Evolutionary conservation across 2,797 vertebrate species (phyloP).

Genomic region (Phataginus tetradactyla): DNA sequence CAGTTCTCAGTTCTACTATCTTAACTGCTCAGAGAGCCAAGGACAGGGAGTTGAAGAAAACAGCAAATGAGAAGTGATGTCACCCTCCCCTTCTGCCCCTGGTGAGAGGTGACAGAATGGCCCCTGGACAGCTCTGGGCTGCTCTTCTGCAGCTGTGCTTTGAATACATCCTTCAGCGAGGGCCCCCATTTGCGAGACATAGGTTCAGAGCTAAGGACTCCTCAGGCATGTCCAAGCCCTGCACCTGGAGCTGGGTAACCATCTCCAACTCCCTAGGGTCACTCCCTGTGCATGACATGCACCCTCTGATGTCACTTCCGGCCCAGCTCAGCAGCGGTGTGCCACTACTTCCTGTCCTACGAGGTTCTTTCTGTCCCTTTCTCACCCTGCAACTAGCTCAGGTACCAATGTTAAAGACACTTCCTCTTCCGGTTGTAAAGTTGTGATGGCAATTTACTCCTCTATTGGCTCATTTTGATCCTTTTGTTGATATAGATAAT

Average conservation of each 20-base stretch:
- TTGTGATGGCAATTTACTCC: neutral
- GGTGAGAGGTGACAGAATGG: neutral
- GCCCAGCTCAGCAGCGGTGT: neutral
- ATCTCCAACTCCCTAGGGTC: neutral
- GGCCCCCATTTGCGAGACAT: neutral
- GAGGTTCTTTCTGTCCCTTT: neutral
- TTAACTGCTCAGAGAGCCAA: neutral
- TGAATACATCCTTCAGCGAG: neutral
- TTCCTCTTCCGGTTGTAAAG: neutral
- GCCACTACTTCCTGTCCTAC: neutral
- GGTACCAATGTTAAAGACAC: neutral
- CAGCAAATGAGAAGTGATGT: neutral
- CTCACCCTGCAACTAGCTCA: neutral
- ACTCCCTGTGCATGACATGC: neutral
- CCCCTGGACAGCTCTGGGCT: neutral
- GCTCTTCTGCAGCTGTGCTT: neutral
- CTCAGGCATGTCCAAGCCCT: neutral
- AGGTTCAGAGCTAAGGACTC: neutral
- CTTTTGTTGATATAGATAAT: conserved; percentile 34
- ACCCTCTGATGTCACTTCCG: neutral
- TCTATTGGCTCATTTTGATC: conserved; percentile 10
- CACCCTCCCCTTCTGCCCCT: neutral
- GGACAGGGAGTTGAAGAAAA: neutral
- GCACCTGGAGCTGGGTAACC: neutral
- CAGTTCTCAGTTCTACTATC: neutral